Percentiles rank a stretch among this genome's conserved stretches.
These are phyloP conservation scores for Sebastolobus altivelis DNA, from an alignment of 2,797 vertebrate species.

Conservation along the genomic window DNA sequence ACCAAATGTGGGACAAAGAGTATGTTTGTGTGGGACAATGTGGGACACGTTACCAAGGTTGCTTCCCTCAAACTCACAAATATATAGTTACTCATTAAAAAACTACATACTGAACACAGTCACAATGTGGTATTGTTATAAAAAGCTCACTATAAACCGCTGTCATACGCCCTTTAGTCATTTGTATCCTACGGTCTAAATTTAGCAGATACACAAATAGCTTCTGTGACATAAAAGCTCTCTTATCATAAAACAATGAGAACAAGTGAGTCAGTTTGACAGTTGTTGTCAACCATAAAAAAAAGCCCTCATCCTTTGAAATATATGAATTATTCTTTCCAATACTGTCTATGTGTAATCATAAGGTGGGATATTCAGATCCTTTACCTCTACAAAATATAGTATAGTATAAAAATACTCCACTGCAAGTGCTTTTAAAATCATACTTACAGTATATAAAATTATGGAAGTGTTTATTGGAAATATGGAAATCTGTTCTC, in stretches of 20 bases:
- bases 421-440: background rate
- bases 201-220: constrained; percentile 58
- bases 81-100: background rate
- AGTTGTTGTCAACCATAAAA: constrained; percentile 5
- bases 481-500: too few species aligned
- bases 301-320: background rate
- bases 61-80: background rate
- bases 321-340: background rate
- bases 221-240: constrained; percentile 29
- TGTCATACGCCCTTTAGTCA: background rate
- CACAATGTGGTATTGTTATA: background rate
- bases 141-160: background rate
- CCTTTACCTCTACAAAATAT: background rate
- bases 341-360: constrained; percentile 1
- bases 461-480: background rate
- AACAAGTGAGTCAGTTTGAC: constrained; percentile 7
- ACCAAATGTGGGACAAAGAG: too few species aligned
- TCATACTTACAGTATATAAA: background rate
- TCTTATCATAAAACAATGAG: constrained; percentile 34
- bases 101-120: background rate
- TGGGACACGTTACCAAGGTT: background rate
- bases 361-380: background rate
- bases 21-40: too few species aligned
- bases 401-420: background rate
- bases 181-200: constrained; percentile 49